Evolutionary conservation across 2,888 invertebrate genomes (phyloP).

Genomic region (Hesperia comma): DNA sequence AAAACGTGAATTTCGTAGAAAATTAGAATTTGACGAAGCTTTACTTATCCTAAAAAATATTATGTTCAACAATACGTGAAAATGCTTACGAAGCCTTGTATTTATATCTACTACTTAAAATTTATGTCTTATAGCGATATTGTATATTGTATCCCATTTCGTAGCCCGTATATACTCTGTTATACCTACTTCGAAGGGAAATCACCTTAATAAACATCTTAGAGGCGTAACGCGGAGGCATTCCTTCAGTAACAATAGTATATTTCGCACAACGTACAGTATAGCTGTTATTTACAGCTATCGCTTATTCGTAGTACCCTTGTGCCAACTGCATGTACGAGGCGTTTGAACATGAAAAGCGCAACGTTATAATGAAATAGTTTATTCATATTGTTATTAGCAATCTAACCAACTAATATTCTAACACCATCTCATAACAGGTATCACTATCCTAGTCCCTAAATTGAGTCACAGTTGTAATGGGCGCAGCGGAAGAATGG

Average conservation of each 20-base stretch:
- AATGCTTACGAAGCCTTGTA: too few species aligned
- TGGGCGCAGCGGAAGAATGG: too few species aligned
- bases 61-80: not conserved
- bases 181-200: too few species aligned
- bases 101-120: too few species aligned
- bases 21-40: not conserved
- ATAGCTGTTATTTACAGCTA: not conserved
- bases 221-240: not conserved
- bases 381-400: too few species aligned
- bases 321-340: slow-evolving; percentile 3
- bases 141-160: not conserved
- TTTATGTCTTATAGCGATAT: not conserved
- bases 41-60: not conserved
- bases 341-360: not conserved
- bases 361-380: too few species aligned
- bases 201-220: not conserved
- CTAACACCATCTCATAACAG: too few species aligned
- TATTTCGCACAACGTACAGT: not conserved
- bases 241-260: not conserved
- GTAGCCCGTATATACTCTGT: too few species aligned
- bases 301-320: not conserved
- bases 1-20: too few species aligned
- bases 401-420: too few species aligned
- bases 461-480: too few species aligned
- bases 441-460: too few species aligned